These are phyloP conservation scores for Acleris cristana DNA, from an alignment of 2,888 invertebrate species.

Conservation along the genomic window DNA sequence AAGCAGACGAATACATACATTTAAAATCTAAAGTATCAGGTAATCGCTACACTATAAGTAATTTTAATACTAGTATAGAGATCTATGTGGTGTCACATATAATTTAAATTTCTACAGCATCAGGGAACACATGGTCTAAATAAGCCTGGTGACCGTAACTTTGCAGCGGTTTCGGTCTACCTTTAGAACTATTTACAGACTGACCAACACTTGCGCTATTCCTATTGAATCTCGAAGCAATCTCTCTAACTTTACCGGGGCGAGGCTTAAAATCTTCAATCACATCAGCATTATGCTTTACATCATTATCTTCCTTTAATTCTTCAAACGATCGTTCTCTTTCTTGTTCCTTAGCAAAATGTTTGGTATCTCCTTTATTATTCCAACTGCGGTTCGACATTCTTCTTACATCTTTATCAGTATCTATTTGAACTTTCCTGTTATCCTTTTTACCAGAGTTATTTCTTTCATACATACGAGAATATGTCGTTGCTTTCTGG, in stretches of 20 bases:
- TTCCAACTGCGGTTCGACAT: slow-evolving; percentile 57
- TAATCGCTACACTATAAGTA: slow-evolving; percentile 31
- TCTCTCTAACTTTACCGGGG: slow-evolving; percentile 75
- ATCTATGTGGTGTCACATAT: slow-evolving; percentile 43
- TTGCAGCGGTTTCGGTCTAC: slow-evolving; percentile 84
- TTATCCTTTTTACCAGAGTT: slow-evolving; percentile 58
- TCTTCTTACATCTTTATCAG: slow-evolving; percentile 51
- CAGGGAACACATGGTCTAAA: slow-evolving; percentile 85
- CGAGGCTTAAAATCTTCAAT: slow-evolving; percentile 61
- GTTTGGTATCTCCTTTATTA: slow-evolving; percentile 43
- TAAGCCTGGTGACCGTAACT: slow-evolving; percentile 84
- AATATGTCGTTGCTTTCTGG: slow-evolving; percentile 56
- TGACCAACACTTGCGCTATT: slow-evolving; percentile 56
- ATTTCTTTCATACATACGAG: slow-evolving; percentile 66
- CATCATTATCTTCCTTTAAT: slow-evolving; percentile 33
- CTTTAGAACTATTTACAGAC: slow-evolving; percentile 59
- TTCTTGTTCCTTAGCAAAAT: slow-evolving; percentile 23
- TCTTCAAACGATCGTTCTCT: slow-evolving; percentile 39
- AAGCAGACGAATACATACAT: slow-evolving; percentile 22
- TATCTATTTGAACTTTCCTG: slow-evolving; percentile 44
- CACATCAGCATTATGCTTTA: slow-evolving; percentile 20
- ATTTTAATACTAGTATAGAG: slow-evolving; percentile 43
- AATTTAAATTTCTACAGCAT: slow-evolving; percentile 75
- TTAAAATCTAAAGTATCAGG: slow-evolving; percentile 29
- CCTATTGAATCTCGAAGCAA: slow-evolving; percentile 74